Base-by-base conservation (phyloP, 2,797 vertebrate species). In the Silurus lanzhouensis region DNA sequence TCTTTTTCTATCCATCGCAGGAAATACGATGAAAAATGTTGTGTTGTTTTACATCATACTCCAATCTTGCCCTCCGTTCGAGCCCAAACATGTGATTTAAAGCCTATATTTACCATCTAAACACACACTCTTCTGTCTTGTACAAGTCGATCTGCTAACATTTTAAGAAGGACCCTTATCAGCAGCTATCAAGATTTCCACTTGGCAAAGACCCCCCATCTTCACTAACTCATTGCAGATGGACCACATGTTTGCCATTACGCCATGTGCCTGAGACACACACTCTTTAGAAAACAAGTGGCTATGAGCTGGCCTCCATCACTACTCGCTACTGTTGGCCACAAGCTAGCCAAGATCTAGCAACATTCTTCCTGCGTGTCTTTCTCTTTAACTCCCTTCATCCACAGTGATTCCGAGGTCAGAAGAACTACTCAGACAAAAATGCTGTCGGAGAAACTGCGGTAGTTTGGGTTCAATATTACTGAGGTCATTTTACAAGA, bases 211-310 rank as follows among this genome's bases (percentile, higher is more conserved):
- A 89, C 87, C 90, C 87, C 87, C 88, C 86, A 87, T 88, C 85
- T 87, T 88, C 77, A 82, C 88, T 91, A 89, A 90, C 87, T 72
- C 72, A 60, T 89, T 89, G 58, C 90, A 92, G 90, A 88, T 91
- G 90, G 93, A 89, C 92, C 91, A 93, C 91, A 89, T 92, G 92
- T 92, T 95, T 94, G 92, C 91, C 90, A 94, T 95, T 95, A 92
- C 87, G 84, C 88, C 90, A 0, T 46, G 84, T 84, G 93, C 86
- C 89, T 92, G 22, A n/a, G 89, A 88, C 48, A 88, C 79, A 92
- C 90, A 88, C 86, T 90, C 85, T 92, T 86, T 89, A 78, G 72
- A 85, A 90, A 88, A 88, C 84, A 85, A 85, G 79, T 84, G 66
- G 90, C 91, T 92, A 88, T 84, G 84, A 20, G 87, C 89, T 89